Evolutionary conservation across 2,888 invertebrate genomes (phyloP).

Genomic region (Eurytoma californica): DNA sequence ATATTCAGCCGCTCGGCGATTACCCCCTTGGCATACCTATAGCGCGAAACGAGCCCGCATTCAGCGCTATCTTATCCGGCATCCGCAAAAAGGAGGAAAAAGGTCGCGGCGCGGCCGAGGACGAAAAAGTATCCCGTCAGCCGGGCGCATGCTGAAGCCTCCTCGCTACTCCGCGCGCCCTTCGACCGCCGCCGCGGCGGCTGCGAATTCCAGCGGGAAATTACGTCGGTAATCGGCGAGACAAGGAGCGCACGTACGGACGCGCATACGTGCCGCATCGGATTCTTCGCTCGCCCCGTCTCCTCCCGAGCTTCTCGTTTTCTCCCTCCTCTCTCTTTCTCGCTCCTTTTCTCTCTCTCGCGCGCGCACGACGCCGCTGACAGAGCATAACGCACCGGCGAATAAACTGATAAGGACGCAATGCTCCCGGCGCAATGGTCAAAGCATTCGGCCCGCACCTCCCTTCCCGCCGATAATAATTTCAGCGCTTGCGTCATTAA

Average conservation of each 20-base stretch:
- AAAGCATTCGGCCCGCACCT: constrained; percentile 20
- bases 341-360: background rate
- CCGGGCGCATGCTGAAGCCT: background rate
- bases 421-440: constrained; percentile 35
- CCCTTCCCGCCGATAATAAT: constrained; percentile 41
- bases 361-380: background rate
- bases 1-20: too few species aligned
- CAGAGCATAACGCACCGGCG: constrained; percentile 11
- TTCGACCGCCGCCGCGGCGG: constrained; percentile 45
- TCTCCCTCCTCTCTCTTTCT: background rate
- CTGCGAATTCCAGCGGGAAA: constrained; percentile 42
- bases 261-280: constrained; percentile 12
- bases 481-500: constrained; percentile 48
- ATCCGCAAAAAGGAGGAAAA: constrained; percentile 24
- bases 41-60: background rate
- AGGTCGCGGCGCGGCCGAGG: constrained; percentile 4
- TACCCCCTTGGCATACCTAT: too few species aligned
- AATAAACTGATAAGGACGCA: constrained; percentile 46
- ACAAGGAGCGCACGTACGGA: constrained; percentile 13
- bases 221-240: constrained; percentile 43
- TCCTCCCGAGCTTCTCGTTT: background rate
- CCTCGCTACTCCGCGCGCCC: constrained; percentile 25
- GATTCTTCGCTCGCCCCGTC: constrained; percentile 10
- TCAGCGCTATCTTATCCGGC: background rate
- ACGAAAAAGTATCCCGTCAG: background rate